phyloP scores from a whole-genome alignment of 2,797 vertebrate species.

The Alauda arvensis region DNA sequence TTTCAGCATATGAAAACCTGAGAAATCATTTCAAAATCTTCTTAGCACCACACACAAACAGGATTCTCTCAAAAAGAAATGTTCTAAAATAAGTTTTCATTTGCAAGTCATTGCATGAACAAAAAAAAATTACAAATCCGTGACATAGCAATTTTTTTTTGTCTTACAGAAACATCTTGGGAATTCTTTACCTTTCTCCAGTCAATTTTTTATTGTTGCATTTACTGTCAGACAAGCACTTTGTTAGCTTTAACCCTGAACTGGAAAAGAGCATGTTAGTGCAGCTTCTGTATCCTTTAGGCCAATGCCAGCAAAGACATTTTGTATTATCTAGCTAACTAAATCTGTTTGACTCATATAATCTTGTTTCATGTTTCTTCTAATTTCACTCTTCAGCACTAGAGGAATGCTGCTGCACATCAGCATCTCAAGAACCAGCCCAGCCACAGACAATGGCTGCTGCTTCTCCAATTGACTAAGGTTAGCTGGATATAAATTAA shows the following conservation, averaged over 20 bases:
- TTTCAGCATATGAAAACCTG: not conserved
- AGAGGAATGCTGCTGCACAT: not conserved
- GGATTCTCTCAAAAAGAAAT: not conserved
- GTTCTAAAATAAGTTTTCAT: not conserved
- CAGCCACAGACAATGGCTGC: not conserved
- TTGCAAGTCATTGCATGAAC: not conserved
- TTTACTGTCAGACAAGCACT: not conserved
- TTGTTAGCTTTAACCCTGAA: conserved; percentile 9
- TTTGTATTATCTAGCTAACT: not conserved
- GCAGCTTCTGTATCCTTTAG: not conserved
- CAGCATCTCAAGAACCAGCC: not conserved
- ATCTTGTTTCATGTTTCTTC: not conserved
- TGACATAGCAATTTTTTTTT: not conserved
- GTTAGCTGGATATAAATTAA: not conserved
- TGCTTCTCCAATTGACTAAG: not conserved
- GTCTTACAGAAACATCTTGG: not conserved
- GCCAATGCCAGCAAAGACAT: not conserved
- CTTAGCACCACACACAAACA: not conserved
- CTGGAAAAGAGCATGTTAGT: conserved; percentile 26
- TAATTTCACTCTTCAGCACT: not conserved
- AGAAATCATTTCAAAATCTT: conserved; percentile 2
- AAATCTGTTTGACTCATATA: not conserved
- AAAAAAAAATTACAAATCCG: not conserved
- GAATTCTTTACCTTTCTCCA: not conserved
- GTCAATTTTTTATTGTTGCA: not conserved